Base-by-base conservation (phyloP, 2,113 vertebrate species). In the Ictalurus furcatus region DNA sequence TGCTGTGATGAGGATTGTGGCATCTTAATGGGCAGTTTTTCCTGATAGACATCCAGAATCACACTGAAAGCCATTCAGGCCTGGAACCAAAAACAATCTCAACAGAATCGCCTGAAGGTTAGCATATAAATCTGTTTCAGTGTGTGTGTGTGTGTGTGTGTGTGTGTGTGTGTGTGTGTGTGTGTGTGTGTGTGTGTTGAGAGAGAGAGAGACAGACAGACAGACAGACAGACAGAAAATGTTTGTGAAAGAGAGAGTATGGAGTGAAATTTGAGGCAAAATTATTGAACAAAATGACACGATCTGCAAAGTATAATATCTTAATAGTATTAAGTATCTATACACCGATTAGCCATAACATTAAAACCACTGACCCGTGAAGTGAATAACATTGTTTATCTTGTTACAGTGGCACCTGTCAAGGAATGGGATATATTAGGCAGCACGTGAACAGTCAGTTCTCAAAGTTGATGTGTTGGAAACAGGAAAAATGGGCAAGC, bases 1-100 rank as follows among this genome's bases (percentile, higher is more conserved):
- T 61, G 58, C 30, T 83, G 30, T 83, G 81, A 83, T 83, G 81
- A 61, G 58, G 21, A 83, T 30, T 83, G 81, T 83, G 81, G 34
- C 81, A 83, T 61, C 34, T 83, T 83, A 83, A 83, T 59, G 81
- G 81, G 9, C 21, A 61, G 28, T 86, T 86, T 73, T 71, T 86
- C 44, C 54, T 74, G 67, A 54, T 37, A 74, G 69, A 58, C 52
- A 73, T 58, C n/a, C 67, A 74, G 67, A 74, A 86, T 58, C 52
- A 74, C 67, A 74, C 67, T 74, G 48, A 74, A 83, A 83, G 30
- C 81, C 30, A 61, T 13, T 83, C 81, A 83, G 81, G 34, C 56
- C 58, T 61, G 58, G 56, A 28, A 83, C 80, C 30, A 58, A 82
- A 61, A 61, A 25, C 30, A 40, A 37, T 61, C 80, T 61, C 56